Percentiles rank a stretch among this genome's conserved stretches.
Conservation (phyloP, 2,797 vertebrate genomes). For the Bradypodion pumilum region DNA sequence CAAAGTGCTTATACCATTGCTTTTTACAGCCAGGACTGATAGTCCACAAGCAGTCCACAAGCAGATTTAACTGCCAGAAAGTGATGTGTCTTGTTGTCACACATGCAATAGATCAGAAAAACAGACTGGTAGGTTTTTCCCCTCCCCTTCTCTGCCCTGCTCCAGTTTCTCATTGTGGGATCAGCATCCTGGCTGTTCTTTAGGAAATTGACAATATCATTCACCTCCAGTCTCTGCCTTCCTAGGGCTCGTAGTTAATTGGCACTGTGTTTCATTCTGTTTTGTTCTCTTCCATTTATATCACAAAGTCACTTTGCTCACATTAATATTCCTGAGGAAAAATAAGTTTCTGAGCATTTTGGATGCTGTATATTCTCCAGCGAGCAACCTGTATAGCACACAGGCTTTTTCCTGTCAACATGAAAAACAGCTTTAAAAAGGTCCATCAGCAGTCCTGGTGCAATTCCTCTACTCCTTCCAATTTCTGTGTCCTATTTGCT, state of each 20-base stretch:
- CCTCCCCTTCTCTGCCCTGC: neutral
- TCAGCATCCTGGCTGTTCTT: constrained; percentile 20
- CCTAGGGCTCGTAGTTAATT: neutral
- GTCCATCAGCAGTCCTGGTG: constrained; percentile 30
- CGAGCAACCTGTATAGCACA: constrained; percentile 10
- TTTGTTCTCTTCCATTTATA: neutral
- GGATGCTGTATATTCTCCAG: neutral
- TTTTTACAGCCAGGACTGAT: neutral
- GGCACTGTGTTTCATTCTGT: neutral
- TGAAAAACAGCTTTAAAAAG: constrained; percentile 53
- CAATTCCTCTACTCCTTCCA: constrained; percentile 37
- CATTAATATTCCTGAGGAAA: constrained; percentile 28
- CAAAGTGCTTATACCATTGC: neutral
- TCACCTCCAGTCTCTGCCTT: neutral
- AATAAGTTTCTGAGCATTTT: constrained; percentile 40
- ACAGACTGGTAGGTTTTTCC: neutral
- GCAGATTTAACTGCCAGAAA: neutral
- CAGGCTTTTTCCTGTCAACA: constrained; percentile 39
- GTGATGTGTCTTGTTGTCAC: neutral
- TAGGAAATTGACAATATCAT: constrained; percentile 29
- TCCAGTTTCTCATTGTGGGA: constrained; percentile 19
- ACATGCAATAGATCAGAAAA: neutral
- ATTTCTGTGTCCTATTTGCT: constrained; percentile 53
- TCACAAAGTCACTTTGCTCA: neutral
- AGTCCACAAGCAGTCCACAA: neutral